Conservation (phyloP, 2,888 invertebrate species). For the Caenorhabditis japonica region DNA sequence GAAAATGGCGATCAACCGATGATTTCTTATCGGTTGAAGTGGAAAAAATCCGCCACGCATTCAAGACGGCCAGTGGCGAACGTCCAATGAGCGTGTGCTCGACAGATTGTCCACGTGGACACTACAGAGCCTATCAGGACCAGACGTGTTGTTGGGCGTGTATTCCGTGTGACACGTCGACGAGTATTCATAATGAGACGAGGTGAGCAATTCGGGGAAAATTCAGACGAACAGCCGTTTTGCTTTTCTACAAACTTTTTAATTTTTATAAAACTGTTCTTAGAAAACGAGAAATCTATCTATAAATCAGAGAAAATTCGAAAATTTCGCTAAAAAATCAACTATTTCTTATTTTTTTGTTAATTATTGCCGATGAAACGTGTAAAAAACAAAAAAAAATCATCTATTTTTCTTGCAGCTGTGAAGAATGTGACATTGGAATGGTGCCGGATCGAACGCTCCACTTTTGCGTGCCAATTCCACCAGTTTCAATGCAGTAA, state of each 20-base stretch:
- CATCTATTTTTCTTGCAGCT: conserved; percentile 74
- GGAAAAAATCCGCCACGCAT: conserved; percentile 51
- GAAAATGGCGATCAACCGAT: conserved; percentile 65
- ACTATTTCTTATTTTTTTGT: no score
- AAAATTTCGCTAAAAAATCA: no score
- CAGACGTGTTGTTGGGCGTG: conserved; percentile 84
- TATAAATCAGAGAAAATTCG: no score
- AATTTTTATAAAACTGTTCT: no score
- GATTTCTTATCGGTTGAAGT: conserved; percentile 66
- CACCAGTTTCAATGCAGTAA: conserved; percentile 81
- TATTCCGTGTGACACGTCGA: conserved; percentile 82
- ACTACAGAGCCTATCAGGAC: conserved; percentile 78
- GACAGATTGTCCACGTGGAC: conserved; percentile 82
- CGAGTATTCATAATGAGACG: conserved; percentile 82
- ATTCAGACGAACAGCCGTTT: no score
- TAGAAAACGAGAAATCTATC: no score
- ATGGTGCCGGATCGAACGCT: conserved; percentile 83
- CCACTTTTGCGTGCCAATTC: conserved; percentile 81
- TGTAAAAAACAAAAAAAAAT: background rate
- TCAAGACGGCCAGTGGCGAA: conserved; percentile 43
- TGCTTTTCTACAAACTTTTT: no score
- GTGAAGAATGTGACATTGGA: conserved; percentile 83
- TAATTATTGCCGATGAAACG: no score
- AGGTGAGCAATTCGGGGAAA: conserved; percentile 43
- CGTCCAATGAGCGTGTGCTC: conserved; percentile 83